Evolutionary conservation across 2,888 invertebrate genomes (phyloP), one percentile per base, ranked within the genome.

Genomic region (Cerceris ruficornis): DNA sequence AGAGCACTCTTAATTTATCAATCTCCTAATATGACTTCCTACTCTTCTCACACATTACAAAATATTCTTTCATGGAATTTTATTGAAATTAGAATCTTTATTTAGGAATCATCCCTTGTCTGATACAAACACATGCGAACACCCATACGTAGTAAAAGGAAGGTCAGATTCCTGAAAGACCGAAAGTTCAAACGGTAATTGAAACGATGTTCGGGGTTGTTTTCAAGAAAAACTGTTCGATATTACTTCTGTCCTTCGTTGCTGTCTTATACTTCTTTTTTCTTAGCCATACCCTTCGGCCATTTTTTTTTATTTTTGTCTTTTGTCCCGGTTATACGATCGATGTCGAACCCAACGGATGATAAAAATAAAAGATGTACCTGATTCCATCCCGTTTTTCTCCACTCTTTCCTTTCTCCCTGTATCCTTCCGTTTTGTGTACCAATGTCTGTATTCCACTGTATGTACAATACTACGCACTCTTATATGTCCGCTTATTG

Each of bases 141-240:
- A 46, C 54, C 1, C 1, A 8, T 14, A 2, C 13, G 14, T 17
- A 9, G 13, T 39, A 7, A 1, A 17, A 11, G 49, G 17, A 49
- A 17, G 17, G 46, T 49, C 8, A 13, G 17, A 61, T 14, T 43
- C 61, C 8, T 7, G 13, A 41, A 13, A 39, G 7, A 28, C 28
- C 7, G 52, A 52, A 14, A 61, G 75, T 75, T 70, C 55, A 54
- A 68, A 49, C 58, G 46, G 74, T 77, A 77, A 77, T 77, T 75
- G 75, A 77, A 75, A 70, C 61, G 58, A 54, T 75, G 77, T 77
- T 59, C 49, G 64, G 64, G 58, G 69, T 77, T 73, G 58, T 74
- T 77, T 69, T 74, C 74, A 69, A 69, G 43, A 74, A 74, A 74
- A 74, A 39, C 43, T 28, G 58, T 15, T 14, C 50, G 65, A 69